Conservation (phyloP, 2,113 vertebrate genomes). For the Dromas ardeola region DNA sequence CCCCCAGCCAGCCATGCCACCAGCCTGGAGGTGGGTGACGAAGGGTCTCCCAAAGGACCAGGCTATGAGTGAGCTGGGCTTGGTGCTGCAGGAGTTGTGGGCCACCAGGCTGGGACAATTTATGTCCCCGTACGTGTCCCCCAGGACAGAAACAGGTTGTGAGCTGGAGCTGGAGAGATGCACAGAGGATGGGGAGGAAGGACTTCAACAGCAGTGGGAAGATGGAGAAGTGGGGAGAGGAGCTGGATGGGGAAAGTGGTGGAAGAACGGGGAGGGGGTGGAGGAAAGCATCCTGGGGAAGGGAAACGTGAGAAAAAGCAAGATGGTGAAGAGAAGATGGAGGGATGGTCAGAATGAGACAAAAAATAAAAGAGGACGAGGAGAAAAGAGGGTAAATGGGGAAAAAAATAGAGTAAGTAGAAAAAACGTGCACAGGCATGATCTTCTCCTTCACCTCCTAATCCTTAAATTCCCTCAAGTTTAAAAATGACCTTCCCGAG, state of each 20-base stretch:
- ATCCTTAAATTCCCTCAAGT: neutral
- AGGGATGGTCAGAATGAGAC: neutral
- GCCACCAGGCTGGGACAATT: neutral
- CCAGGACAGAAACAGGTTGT: neutral
- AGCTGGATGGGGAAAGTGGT: neutral
- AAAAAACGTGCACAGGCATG: neutral
- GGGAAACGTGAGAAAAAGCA: neutral
- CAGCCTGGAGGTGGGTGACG: fast-evolving
- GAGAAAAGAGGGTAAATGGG: neutral
- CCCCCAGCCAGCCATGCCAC: neutral
- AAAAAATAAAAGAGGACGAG: neutral
- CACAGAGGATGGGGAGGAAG: neutral
- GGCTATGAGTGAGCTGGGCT: neutral
- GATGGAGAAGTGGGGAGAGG: neutral
- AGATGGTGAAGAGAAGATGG: neutral
- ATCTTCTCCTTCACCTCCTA: neutral
- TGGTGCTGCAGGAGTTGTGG: neutral
- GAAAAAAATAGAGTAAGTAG: neutral
- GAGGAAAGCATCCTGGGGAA: neutral
- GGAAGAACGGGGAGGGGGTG: neutral
- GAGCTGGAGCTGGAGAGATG: neutral
- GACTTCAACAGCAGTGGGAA: fast-evolving
- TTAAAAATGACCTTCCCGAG: neutral
- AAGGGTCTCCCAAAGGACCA: neutral
- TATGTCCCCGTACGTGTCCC: fast-evolving